Percentiles rank a stretch among this genome's conserved stretches.
Evolutionary conservation across 2,797 vertebrate species (phyloP).

Genomic region (Lepilemur ruficaudatus): DNA sequence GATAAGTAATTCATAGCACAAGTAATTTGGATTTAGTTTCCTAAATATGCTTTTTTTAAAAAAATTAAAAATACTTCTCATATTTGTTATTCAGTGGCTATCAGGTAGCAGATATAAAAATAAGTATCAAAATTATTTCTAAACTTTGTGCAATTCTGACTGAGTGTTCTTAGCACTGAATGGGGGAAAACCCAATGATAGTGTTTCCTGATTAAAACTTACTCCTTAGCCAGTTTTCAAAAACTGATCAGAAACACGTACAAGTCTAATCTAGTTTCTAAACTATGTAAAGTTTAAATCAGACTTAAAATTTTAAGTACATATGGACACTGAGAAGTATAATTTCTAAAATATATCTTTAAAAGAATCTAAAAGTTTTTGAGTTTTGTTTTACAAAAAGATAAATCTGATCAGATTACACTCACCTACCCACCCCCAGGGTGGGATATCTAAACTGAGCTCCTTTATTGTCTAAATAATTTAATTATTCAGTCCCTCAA

Average conservation of each 20-base stretch:
- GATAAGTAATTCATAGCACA: background rate
- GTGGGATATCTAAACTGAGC: background rate
- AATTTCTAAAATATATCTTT: background rate
- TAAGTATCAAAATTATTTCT: background rate
- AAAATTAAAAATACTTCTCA: background rate
- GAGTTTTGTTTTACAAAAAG: conserved; percentile 7
- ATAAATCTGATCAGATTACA: background rate
- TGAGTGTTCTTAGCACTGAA: background rate
- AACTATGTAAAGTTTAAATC: background rate
- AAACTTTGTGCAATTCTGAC: background rate
- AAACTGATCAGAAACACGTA: background rate
- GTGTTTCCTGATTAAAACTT: conserved; percentile 1
- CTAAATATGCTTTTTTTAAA: background rate
- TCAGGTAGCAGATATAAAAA: background rate
- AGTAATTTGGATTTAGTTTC: conserved; percentile 10
- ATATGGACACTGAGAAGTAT: background rate
- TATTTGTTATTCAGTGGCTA: background rate
- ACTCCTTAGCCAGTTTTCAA: background rate
- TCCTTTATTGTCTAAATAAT: background rate
- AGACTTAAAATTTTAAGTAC: conserved; percentile 48
- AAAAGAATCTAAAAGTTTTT: background rate
- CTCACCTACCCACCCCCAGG: background rate
- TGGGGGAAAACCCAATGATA: background rate
- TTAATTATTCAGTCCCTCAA: background rate
- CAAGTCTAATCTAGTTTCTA: background rate